A percentile compares a stretch with the other conserved stretches of the same genome.
Evolutionary conservation across 1,140 invertebrate species (phyloP).

Genomic region (Thrips palmi): DNA sequence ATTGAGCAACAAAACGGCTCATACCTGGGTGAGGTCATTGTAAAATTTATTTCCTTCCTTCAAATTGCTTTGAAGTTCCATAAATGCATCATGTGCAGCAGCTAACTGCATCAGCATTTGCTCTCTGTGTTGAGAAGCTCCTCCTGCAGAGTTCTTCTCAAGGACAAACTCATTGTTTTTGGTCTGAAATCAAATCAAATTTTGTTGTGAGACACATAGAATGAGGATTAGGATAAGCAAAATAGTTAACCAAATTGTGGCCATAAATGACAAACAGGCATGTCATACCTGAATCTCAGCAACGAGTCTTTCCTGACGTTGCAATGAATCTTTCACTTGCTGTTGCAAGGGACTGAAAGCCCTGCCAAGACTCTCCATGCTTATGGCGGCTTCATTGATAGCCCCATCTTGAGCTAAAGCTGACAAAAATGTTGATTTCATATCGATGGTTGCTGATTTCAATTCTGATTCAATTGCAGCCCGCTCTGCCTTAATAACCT

Average conservation of each 20-base stretch:
- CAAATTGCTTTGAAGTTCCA: conserved; percentile 76
- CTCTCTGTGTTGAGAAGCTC: conserved; percentile 40
- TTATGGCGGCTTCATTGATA: conserved; percentile 48
- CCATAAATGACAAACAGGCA: conserved; percentile 10
- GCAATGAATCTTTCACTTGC: conserved; percentile 56
- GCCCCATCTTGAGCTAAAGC: conserved; percentile 67
- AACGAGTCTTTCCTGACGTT: conserved; percentile 60
- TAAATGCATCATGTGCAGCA: conserved; percentile 76
- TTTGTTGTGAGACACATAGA: not conserved
- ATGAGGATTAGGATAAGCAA: not conserved
- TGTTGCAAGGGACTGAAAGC: conserved; percentile 66
- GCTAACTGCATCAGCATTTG: conserved; percentile 69
- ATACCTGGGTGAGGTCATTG: conserved; percentile 80
- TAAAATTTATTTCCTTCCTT: conserved; percentile 96
- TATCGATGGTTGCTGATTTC: conserved; percentile 64
- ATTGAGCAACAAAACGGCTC: not conserved
- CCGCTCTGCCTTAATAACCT: conserved; percentile 71
- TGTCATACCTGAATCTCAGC: conserved; percentile 46
- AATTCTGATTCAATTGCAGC: conserved; percentile 77
- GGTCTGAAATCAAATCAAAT: conserved; percentile 25
- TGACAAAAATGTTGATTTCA: conserved; percentile 63
- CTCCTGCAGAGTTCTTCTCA: conserved; percentile 45
- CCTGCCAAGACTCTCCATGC: conserved; percentile 53
- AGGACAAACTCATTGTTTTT: conserved; percentile 54
- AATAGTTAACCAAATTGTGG: conserved; percentile 3